phyloP scores from a whole-genome alignment of 2,113 vertebrate species.

The Larimichthys crocea region DNA sequence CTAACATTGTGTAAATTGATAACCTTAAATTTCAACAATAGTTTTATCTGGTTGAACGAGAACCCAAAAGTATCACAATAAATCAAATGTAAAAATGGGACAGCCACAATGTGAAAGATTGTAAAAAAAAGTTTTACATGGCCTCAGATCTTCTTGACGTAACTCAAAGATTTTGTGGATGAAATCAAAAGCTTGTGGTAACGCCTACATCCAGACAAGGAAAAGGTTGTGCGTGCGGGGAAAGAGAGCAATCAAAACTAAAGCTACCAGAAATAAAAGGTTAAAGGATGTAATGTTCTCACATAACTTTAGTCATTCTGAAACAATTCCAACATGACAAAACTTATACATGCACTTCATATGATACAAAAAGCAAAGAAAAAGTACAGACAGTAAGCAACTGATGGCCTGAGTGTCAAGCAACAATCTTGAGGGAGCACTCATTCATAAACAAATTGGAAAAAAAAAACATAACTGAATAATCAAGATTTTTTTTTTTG shows the following conservation, averaged over 20 bases:
- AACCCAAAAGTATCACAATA: not conserved
- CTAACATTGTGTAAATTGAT: not conserved
- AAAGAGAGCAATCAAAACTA: slow-evolving; percentile 34
- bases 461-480: slow-evolving; percentile 38
- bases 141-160: slow-evolving; percentile 4
- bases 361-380: slow-evolving; percentile 68
- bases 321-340: slow-evolving; percentile 66
- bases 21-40: not conserved
- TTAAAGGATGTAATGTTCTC: slow-evolving; percentile 62
- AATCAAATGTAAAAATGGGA: slow-evolving; percentile 5
- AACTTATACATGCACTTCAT: slow-evolving; percentile 65
- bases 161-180: not conserved
- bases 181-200: slow-evolving; percentile 23
- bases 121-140: not conserved
- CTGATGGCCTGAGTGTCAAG: slow-evolving; percentile 44
- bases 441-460: slow-evolving; percentile 54
- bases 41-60: not conserved
- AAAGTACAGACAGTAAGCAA: slow-evolving; percentile 53
- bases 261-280: slow-evolving; percentile 71
- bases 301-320: slow-evolving; percentile 72
- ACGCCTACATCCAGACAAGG: slow-evolving; percentile 53
- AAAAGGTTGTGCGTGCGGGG: slow-evolving; percentile 35
- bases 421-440: slow-evolving; percentile 43
- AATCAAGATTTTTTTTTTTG: slow-evolving; percentile 28
- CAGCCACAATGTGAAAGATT: not conserved